Base-by-base conservation (phyloP, 2,888 invertebrate species). In the Apotomis capreana region DNA sequence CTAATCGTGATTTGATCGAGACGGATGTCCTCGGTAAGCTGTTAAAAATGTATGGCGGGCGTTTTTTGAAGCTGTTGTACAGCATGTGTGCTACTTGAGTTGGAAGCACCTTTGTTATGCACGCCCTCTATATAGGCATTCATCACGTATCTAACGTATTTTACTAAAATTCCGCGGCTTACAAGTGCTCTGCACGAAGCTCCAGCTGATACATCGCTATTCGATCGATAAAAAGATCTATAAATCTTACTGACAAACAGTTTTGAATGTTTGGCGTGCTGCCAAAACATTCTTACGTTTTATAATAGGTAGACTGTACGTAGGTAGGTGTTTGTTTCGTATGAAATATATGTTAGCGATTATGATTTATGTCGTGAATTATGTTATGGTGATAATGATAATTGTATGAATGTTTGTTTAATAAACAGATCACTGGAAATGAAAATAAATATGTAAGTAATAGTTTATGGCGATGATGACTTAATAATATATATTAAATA, bases 241-340 rank as follows among this genome's bases (percentile, higher is more conserved):
- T 71, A 71, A 71, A 71, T 71, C 71, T 71, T 15, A 55, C 62
- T 49, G 62, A 62, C 68, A 68, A 68, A 67, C 67, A 51, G 61
- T 71, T 71, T 71, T 58, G 51, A 68, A 59, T 13, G 36, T 15
- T 44, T 71, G 71, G 71, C 71, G 58, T 6, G 12, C 62, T 62
- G 61, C 71, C 71, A 71, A 62, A 59, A 44, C 59, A 44, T 62
- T 51, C 67, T 49, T 57, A 67, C 51, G 15, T 68, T 57, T 57
- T 44, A 44, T 44, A 44, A 67, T 61, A 67, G 60, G 36, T 52
- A 54, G 54, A 54, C 3, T 26, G 15, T 15, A 15, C 15, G 15
- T 15, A 15, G 1, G 15, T 15, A 15, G 15, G 15, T 15, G 2
- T 26, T 26, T 26, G 55, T 60, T 60, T 61, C 59, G 65, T 59